These are phyloP conservation scores for Himalopsyche kuldschensis DNA, from an alignment of 2,888 invertebrate species.

Conservation along the genomic window DNA sequence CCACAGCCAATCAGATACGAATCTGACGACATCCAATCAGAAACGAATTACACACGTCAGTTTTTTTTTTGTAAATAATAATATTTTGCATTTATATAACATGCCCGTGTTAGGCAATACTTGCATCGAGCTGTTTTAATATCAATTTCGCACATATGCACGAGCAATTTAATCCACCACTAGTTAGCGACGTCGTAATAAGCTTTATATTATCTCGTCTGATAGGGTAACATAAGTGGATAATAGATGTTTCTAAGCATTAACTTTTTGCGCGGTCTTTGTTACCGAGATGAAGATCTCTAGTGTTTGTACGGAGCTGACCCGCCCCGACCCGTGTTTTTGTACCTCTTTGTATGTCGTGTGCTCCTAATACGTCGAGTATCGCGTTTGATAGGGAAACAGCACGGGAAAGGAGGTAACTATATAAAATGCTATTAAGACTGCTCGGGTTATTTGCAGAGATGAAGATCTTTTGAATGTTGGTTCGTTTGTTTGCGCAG, in stretches of 20 bases:
- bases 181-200: slow-evolving; percentile 22
- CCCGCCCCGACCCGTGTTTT: slow-evolving; percentile 25
- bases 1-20: no score
- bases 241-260: slow-evolving; percentile 13
- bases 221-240: slow-evolving; percentile 25
- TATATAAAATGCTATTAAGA: slow-evolving; percentile 18
- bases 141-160: neutral
- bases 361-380: slow-evolving; percentile 29
- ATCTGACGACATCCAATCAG: no score
- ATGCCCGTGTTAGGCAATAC: no score
- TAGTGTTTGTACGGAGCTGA: slow-evolving; percentile 17
- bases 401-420: slow-evolving; percentile 14
- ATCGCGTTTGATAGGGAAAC: slow-evolving; percentile 24
- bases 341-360: slow-evolving; percentile 22
- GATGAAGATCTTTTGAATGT: slow-evolving; percentile 31
- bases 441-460: slow-evolving; percentile 22
- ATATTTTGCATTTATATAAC: no score
- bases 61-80: no score
- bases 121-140: no score
- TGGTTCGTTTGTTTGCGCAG: slow-evolving; percentile 8
- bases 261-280: slow-evolving; percentile 30
- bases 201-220: slow-evolving; percentile 11
- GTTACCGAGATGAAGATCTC: slow-evolving; percentile 32
- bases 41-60: no score
- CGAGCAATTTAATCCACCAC: slow-evolving; percentile 18